Percentiles rank a stretch among this genome's conserved stretches.
These are phyloP conservation scores for Creontiades dilutus DNA, from an alignment of 2,888 invertebrate genomes.

Conservation along the genomic window DNA sequence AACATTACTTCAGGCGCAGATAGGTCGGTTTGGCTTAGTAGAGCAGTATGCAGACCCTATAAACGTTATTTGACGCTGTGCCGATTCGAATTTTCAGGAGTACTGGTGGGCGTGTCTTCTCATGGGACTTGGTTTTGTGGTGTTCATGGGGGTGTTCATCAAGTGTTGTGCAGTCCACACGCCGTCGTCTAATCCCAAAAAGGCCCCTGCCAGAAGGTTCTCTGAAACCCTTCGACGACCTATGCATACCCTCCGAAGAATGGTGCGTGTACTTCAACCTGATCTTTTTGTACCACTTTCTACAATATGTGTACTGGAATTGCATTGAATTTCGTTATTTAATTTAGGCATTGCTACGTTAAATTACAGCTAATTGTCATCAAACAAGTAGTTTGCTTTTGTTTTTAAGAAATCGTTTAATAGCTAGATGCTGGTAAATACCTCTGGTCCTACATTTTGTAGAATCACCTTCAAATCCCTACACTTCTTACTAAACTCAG, in stretches of 20 bases:
- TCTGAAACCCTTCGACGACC: slow-evolving; percentile 94
- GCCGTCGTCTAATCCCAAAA: slow-evolving; percentile 98
- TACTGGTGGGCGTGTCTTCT: slow-evolving; percentile 97
- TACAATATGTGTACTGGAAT: not conserved
- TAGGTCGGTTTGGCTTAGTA: too few species aligned
- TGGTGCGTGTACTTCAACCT: slow-evolving; percentile 81
- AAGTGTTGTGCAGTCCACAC: slow-evolving; percentile 99
- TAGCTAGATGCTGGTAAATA: too few species aligned
- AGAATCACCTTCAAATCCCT: too few species aligned
- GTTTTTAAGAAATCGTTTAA: too few species aligned
- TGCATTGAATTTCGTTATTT: not conserved
- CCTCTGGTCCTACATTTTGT: too few species aligned
- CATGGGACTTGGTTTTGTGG: slow-evolving; percentile 93
- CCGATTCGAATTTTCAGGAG: slow-evolving; percentile 80
- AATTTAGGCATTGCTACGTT: not conserved
- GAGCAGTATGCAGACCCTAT: too few species aligned
- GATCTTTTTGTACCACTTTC: not conserved
- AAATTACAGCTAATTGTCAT: too few species aligned
- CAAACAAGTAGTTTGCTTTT: too few species aligned
- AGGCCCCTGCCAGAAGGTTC: slow-evolving; percentile 94
- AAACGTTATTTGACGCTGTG: too few species aligned
- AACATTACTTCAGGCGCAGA: too few species aligned
- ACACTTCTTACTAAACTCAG: too few species aligned
- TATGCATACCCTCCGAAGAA: slow-evolving; percentile 93
- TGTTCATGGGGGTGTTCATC: slow-evolving; percentile 98